phyloP scores from a whole-genome alignment of 37 sponge, comb jelly and placozoan genomes.

The Diacarnus erythraeanus region DNA sequence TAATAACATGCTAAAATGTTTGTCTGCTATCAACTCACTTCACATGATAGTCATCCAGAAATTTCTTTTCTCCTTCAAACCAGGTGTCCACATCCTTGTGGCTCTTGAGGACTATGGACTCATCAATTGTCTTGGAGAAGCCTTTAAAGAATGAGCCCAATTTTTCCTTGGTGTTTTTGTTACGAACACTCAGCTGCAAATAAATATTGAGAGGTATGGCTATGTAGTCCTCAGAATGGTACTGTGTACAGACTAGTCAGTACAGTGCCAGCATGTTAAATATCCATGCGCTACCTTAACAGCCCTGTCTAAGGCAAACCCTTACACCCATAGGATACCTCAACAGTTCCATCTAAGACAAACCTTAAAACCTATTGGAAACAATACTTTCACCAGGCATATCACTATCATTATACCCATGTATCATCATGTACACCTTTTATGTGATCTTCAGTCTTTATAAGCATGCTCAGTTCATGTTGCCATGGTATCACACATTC shows the following conservation, averaged over 20 bases:
- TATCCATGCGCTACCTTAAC: too few species aligned
- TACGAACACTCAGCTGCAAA: constrained; percentile 81
- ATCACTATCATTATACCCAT: too few species aligned
- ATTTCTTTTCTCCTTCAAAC: constrained; percentile 83
- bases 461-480: background rate
- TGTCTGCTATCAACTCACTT: constrained; percentile 66
- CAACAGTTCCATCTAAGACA: too few species aligned
- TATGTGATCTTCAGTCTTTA: background rate
- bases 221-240: too few species aligned
- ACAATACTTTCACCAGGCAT: too few species aligned
- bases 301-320: too few species aligned
- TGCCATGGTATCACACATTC: background rate
- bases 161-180: constrained; percentile 89
- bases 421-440: background rate
- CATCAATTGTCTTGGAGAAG: constrained; percentile 92
- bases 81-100: constrained; percentile 90
- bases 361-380: too few species aligned
- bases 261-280: too few species aligned
- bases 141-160: constrained; percentile 87
- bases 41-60: constrained; percentile 68
- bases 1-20: background rate
- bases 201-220: background rate
- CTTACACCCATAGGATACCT: too few species aligned
- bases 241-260: too few species aligned
- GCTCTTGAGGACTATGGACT: constrained; percentile 67